phyloP scores from a whole-genome alignment of 2,888 invertebrate species.

The Philaethria dido region DNA sequence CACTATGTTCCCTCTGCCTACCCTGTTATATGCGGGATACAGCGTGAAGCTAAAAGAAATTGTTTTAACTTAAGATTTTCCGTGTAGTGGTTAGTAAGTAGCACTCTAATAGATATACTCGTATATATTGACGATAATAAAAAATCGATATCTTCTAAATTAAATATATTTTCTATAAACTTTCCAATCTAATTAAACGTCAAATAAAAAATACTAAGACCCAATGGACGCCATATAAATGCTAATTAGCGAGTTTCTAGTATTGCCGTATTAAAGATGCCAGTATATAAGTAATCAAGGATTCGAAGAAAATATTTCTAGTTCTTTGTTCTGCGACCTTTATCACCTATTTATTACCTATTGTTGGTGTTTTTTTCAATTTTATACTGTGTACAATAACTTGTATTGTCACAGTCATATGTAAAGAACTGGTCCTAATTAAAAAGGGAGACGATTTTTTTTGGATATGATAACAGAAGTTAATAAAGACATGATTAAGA shows the following conservation, averaged over 20 bases:
- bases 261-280: constrained; percentile 14
- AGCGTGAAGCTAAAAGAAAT: too few relatives aligned
- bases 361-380: constrained; percentile 5
- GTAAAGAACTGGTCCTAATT: not conserved
- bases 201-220: constrained; percentile 3
- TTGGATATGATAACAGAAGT: not conserved
- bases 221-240: constrained; percentile 7
- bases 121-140: too few relatives aligned
- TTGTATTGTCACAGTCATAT: not conserved
- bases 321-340: constrained; percentile 15
- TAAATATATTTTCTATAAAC: too few relatives aligned
- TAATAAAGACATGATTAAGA: not conserved
- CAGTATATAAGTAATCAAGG: constrained; percentile 13
- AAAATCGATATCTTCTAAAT: too few relatives aligned
- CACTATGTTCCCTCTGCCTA: too few relatives aligned
- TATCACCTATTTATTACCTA: constrained; percentile 19
- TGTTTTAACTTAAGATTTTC: too few relatives aligned
- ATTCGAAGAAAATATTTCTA: constrained; percentile 19
- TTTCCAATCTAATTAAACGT: constrained; percentile 17
- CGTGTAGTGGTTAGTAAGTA: too few relatives aligned
- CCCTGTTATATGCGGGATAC: too few relatives aligned
- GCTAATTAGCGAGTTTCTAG: constrained; percentile 13
- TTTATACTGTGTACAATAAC: not conserved
- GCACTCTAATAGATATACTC: too few relatives aligned
- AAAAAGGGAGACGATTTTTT: too few relatives aligned